Conservation (phyloP, 2,797 vertebrate species). For the Phoeniculus purpureus region DNA sequence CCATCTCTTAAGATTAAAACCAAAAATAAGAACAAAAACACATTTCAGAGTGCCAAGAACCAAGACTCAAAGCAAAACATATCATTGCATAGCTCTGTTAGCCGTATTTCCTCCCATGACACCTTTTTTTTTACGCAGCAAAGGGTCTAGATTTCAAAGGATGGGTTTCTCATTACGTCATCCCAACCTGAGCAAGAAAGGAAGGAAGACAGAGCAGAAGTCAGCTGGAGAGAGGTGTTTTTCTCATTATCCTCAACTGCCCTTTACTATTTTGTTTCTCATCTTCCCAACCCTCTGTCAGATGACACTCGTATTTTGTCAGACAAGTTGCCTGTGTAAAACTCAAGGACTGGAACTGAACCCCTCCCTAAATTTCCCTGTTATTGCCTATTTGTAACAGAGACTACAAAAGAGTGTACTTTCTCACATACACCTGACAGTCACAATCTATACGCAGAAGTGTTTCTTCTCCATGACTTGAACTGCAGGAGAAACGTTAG, state of each 20-base stretch:
- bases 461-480: background rate
- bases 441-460: background rate
- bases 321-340: background rate
- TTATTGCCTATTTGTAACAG: background rate
- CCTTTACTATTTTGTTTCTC: constrained; percentile 47
- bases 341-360: constrained; percentile 3
- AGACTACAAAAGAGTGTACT: background rate
- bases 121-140: background rate
- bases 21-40: background rate
- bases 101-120: constrained; percentile 25
- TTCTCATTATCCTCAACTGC: constrained; percentile 68
- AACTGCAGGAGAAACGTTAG: background rate
- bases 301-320: constrained; percentile 31
- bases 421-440: constrained; percentile 5
- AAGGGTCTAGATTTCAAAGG: constrained; percentile 64
- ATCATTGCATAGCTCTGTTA: background rate
- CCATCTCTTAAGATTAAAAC: background rate
- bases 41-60: constrained; percentile 44
- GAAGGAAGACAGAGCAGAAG: constrained; percentile 13
- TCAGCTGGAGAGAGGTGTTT: constrained; percentile 33
- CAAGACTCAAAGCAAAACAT: constrained; percentile 28
- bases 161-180: constrained; percentile 62
- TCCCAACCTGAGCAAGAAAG: constrained; percentile 7
- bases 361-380: background rate
- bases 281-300: background rate